Evolutionary conservation across 2,888 invertebrate species (phyloP).

Genomic region (Tipula vernalis): DNA sequence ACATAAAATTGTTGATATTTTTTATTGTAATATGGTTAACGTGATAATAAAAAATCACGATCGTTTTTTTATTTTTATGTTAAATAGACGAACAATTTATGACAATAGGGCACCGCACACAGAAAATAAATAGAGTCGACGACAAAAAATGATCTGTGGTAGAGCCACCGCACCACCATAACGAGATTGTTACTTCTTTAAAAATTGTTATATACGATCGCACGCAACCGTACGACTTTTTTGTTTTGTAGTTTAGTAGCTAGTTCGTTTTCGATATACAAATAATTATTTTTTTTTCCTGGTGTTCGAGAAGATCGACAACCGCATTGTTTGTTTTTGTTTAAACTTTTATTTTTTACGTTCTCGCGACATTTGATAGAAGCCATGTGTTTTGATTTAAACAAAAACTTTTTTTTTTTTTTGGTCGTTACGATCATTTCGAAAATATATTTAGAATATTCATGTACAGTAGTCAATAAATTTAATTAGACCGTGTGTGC

Average conservation of each 20-base stretch:
- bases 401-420: not conserved
- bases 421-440: not conserved
- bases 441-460: not conserved
- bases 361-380: conserved; percentile 10
- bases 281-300: not conserved
- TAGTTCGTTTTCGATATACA: not conserved
- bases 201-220: not conserved
- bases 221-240: not conserved
- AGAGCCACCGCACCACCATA: not conserved
- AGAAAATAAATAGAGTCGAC: not conserved
- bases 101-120: not conserved
- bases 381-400: conserved; percentile 10
- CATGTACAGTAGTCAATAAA: not conserved
- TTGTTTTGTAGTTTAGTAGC: not conserved
- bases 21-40: not conserved
- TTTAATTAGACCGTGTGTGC: not conserved
- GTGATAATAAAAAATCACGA: not conserved
- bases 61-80: not conserved
- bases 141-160: not conserved
- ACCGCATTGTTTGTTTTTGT: not conserved
- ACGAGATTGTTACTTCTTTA: not conserved
- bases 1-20: not conserved
- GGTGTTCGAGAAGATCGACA: not conserved
- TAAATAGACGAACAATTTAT: not conserved
- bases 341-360: not conserved